Base-by-base conservation (phyloP, 2,888 invertebrate species). In the Eilema sororculum region DNA sequence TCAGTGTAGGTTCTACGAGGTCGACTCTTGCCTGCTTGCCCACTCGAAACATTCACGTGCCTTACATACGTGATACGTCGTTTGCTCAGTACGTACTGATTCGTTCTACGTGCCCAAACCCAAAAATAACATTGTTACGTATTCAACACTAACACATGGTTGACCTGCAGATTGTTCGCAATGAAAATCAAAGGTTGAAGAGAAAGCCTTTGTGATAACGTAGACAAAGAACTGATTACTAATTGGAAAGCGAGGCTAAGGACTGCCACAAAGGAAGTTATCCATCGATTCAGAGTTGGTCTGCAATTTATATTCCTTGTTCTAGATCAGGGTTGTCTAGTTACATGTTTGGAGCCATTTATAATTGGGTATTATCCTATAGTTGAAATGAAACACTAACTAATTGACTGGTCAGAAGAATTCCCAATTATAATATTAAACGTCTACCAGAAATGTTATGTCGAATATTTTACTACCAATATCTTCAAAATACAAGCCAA, bases 181-280 rank as follows among this genome's bases (percentile, higher is more conserved):
- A 9, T 52, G n/a, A 20, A 20, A 52, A 52, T 52, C 52, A 52
- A 52, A 52, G 52, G 52, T 52, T n/a, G 52, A 52, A 52, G n/a
- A 52, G 52, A 52, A n/a, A n/a, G 52, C n/a, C 52, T 52, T 52
- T 52, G n/a, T 52, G n/a, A 52, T n/a, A 52, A 52, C 52, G n/a
- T n/a, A 52, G 52, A 52, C 52, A 52, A 52, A 20, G 52, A 52
- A 5, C 52, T 52, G 52, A 52, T 52, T 52, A 9, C n/a, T 52
- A n/a, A n/a, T n/a, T 52, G 52, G n/a, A 52, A 1, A 52, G 52
- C 52, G 52, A n/a, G n/a, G 52, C 46, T 46, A 46, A 46, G 46
- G 46, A 46, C 20, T 5, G 20, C 20, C 46, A 46, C 52, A 52
- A 52, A 52, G n/a, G 52, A 52, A 52, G 52, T 52, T 52, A 52